A percentile compares a stretch with the other conserved stretches of the same genome.
Conservation (phyloP, 2,888 invertebrate species). For the Cephus spinipes region DNA sequence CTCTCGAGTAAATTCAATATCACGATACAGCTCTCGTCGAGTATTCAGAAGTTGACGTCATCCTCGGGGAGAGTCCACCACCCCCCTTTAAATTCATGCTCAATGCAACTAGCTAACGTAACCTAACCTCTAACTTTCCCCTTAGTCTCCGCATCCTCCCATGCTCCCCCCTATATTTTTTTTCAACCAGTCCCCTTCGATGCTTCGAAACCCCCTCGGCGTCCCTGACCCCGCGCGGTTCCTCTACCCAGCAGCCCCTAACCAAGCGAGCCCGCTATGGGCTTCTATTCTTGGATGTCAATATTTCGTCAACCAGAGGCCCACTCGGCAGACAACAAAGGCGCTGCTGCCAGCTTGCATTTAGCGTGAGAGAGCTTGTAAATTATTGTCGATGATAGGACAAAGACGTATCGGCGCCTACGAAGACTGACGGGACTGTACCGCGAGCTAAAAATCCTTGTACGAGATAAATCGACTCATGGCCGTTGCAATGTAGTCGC, state of each 20-base stretch:
- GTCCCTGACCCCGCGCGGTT: slow-evolving; percentile 4
- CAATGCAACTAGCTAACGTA: slow-evolving; percentile 34
- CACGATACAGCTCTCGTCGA: slow-evolving; percentile 14
- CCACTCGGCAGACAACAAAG: slow-evolving; percentile 54
- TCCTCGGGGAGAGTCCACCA: slow-evolving; percentile 31
- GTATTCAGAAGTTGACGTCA: slow-evolving; percentile 39
- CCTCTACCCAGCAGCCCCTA: slow-evolving; percentile 19
- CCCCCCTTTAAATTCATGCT: slow-evolving; percentile 42
- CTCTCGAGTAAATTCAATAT: slow-evolving; percentile 41
- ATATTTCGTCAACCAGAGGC: slow-evolving; percentile 64
- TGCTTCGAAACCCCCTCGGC: slow-evolving; percentile 6
- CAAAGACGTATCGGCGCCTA: slow-evolving; percentile 4
- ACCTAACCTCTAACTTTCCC: slow-evolving; percentile 67
- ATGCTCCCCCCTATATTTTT: slow-evolving; percentile 52
- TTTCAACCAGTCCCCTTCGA: background rate
- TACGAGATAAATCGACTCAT: slow-evolving; percentile 46
- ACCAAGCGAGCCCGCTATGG: slow-evolving; percentile 43
- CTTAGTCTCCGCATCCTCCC: slow-evolving; percentile 68
- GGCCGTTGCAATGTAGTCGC: slow-evolving; percentile 37
- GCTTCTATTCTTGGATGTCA: slow-evolving; percentile 65
- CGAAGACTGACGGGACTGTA: background rate
- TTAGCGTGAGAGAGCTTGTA: slow-evolving; percentile 35
- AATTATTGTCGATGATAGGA: slow-evolving; percentile 38
- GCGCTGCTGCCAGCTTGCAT: slow-evolving; percentile 23
- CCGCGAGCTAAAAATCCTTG: slow-evolving; percentile 35